These are phyloP conservation scores for Platorchestia sp. DNA, from an alignment of 1,140 invertebrate species.

Conservation along the genomic window DNA sequence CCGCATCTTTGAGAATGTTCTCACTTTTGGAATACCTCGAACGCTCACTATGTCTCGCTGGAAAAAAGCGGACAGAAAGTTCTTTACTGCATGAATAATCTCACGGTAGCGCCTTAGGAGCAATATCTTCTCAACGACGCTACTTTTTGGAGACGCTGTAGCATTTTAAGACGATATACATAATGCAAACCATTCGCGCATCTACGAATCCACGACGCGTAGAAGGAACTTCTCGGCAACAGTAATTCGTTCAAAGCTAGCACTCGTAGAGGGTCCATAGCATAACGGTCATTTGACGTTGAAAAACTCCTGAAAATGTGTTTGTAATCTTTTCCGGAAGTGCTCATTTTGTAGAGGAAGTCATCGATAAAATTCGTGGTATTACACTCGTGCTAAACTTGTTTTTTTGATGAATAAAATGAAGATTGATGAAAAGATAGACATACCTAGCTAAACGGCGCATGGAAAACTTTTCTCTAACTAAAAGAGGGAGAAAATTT, in stretches of 20 bases:
- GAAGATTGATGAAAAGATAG: no score
- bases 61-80: neutral
- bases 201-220: neutral
- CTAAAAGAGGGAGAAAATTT: no score
- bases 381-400: no score
- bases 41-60: slow-evolving; percentile 18
- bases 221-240: neutral
- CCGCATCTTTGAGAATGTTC: neutral
- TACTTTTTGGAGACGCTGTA: neutral
- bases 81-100: slow-evolving; percentile 36
- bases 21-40: slow-evolving; percentile 31
- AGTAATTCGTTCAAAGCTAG: neutral
- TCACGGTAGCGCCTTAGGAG: neutral
- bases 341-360: no score
- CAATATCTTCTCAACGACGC: slow-evolving; percentile 12
- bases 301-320: no score
- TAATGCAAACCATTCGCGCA: neutral
- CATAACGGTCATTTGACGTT: no score
- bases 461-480: no score
- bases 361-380: no score
- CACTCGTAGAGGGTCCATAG: no score
- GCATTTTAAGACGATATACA: neutral
- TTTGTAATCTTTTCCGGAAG: no score
- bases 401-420: no score
- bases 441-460: no score